These are phyloP conservation scores for Paralichthys olivaceus DNA, from an alignment of 2,113 vertebrate genomes.

Conservation along the genomic window DNA sequence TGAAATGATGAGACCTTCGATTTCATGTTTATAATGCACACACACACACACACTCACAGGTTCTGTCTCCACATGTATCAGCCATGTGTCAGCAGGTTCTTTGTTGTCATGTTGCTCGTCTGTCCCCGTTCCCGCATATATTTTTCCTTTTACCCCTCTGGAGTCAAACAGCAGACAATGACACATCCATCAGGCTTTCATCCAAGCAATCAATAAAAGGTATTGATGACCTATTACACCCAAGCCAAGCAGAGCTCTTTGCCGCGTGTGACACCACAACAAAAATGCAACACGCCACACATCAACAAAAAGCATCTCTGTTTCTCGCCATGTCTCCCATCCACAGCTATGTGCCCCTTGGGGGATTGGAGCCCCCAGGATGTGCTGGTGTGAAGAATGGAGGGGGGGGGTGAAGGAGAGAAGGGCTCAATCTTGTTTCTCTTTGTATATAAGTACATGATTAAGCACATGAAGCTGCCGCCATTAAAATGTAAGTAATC, in stretches of 20 bases:
- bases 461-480: not conserved
- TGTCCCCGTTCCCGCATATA: constrained; percentile 2
- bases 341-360: not conserved
- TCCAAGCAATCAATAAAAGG: constrained; percentile 54
- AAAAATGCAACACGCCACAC: constrained; percentile 23
- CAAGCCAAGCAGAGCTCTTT: constrained; percentile 35
- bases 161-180: constrained; percentile 37
- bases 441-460: not conserved
- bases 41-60: constrained; percentile 16
- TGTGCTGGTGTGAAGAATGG: not conserved
- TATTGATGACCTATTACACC: constrained; percentile 55
- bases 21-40: constrained; percentile 49
- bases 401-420: not conserved
- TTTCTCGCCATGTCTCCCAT: constrained; percentile 16
- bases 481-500: not conserved
- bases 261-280: constrained; percentile 21
- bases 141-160: not conserved
- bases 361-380: constrained; percentile 18
- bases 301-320: constrained; percentile 42
- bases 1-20: constrained; percentile 22
- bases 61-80: constrained; percentile 35
- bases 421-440: not conserved
- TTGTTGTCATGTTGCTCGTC: constrained; percentile 27
- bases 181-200: constrained; percentile 42
- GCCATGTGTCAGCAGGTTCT: constrained; percentile 32